phyloP scores from a whole-genome alignment of 37 sponge, comb jelly and placozoan species.

The Amphimedon queenslandica region DNA sequence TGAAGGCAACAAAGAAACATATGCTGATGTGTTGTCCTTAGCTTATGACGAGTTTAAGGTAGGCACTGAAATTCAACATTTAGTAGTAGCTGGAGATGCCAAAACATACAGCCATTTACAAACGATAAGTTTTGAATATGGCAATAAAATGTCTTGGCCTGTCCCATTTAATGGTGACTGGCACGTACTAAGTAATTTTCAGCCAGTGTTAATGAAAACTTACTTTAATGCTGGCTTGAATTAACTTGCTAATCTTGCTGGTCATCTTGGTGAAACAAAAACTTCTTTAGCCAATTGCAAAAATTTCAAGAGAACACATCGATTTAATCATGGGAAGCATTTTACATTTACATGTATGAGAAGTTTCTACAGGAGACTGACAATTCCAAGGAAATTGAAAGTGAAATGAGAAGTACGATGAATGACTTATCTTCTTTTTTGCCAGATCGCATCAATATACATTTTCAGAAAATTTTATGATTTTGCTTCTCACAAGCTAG shows the following conservation, averaged over 20 bases:
- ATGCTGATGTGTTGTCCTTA: neutral
- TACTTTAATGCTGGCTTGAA: slow-evolving; percentile 16
- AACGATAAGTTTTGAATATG: slow-evolving; percentile 4
- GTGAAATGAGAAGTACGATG: neutral
- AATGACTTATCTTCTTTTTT: no score
- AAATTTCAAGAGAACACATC: slow-evolving; percentile 10
- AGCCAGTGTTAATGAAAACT: slow-evolving; percentile 2
- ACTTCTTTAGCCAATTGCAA: slow-evolving; percentile 4
- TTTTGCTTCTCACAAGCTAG: neutral
- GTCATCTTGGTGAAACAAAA: neutral
- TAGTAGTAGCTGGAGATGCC: slow-evolving; percentile 17
- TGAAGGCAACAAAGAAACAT: slow-evolving; percentile 5
- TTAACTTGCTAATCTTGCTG: neutral
- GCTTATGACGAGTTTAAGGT: neutral
- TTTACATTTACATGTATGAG: neutral
- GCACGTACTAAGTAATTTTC: slow-evolving; percentile 23
- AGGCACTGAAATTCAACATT: neutral
- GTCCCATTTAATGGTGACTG: slow-evolving; percentile 33
- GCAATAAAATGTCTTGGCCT: slow-evolving; percentile 11
- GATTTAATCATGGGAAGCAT: slow-evolving; percentile 11
- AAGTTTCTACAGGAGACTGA: neutral
- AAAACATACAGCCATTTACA: slow-evolving; percentile 5
- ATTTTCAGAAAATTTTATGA: neutral
- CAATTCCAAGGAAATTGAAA: neutral
- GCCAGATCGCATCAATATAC: no score